phyloP scores from a whole-genome alignment of 2,888 invertebrate genomes.

The Drosophila testacea region DNA sequence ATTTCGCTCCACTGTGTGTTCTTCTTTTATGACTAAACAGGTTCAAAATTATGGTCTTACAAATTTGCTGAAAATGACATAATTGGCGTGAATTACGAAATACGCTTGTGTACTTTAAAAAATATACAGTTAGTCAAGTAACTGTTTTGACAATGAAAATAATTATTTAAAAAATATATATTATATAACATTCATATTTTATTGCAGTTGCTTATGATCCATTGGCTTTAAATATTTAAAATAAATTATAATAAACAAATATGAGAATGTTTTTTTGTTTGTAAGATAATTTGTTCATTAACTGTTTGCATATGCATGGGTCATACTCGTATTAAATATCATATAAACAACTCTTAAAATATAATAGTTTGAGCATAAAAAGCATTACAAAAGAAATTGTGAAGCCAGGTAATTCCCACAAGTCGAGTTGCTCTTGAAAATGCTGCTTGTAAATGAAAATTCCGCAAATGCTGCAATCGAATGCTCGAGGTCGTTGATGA shows the following conservation, averaged over 20 bases:
- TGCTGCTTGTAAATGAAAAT: constrained; percentile 15
- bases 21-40: neutral
- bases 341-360: neutral
- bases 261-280: no score
- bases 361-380: constrained; percentile 5
- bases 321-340: neutral
- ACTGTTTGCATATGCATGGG: no score
- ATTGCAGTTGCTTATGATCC: no score
- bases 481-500: constrained; percentile 24
- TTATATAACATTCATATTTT: no score
- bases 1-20: neutral
- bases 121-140: neutral
- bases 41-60: neutral
- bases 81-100: neutral
- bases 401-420: constrained; percentile 7
- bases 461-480: constrained; percentile 47
- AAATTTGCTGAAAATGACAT: neutral
- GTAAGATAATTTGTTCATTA: no score
- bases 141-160: no score
- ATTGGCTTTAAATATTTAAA: no score
- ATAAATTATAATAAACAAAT: no score
- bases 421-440: constrained; percentile 7
- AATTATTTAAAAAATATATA: no score
- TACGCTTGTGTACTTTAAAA: neutral
- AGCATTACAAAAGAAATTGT: constrained; percentile 6